phyloP scores from a whole-genome alignment of 2,888 invertebrate species.

The Aspidiotus rigidus region DNA sequence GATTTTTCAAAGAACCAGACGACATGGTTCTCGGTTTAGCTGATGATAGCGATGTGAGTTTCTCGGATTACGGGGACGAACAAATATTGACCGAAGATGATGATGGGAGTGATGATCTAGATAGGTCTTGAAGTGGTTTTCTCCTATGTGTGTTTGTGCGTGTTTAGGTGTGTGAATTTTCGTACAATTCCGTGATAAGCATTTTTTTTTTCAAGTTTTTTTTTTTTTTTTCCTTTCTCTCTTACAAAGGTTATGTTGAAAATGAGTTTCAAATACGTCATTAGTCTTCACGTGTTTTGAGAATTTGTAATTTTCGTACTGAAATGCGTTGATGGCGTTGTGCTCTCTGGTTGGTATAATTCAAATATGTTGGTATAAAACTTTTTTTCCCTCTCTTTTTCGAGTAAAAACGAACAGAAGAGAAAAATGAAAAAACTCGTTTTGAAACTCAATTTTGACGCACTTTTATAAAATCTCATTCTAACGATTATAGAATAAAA shows the following conservation, averaged over 20 bases:
- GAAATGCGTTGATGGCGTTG: too few relatives aligned
- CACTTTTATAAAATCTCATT: too few relatives aligned
- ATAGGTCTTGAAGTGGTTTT: not conserved
- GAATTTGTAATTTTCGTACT: too few relatives aligned
- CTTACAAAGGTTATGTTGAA: not conserved
- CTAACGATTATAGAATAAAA: too few relatives aligned
- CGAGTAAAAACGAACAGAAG: too few relatives aligned
- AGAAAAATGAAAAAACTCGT: too few relatives aligned
- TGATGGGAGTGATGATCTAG: slow-evolving; percentile 8
- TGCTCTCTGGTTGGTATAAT: too few relatives aligned
- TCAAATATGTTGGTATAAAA: too few relatives aligned
- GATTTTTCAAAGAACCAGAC: slow-evolving; percentile 32
- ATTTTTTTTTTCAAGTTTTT: not conserved
- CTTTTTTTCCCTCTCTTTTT: too few relatives aligned
- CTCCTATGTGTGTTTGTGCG: not conserved
- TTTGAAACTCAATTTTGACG: too few relatives aligned
- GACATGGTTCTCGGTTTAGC: slow-evolving; percentile 11
- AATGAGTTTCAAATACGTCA: not conserved
- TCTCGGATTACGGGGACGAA: slow-evolving; percentile 23
- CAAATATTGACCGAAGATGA: slow-evolving; percentile 16
- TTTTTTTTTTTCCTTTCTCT: not conserved
- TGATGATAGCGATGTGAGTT: slow-evolving; percentile 16
- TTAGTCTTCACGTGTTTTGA: not conserved
- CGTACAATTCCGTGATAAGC: not conserved
- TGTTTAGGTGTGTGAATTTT: not conserved